Percentiles rank a stretch among this genome's conserved stretches.
Conservation (phyloP, 2,113 vertebrate genomes). For the Phaetusa simplex region DNA sequence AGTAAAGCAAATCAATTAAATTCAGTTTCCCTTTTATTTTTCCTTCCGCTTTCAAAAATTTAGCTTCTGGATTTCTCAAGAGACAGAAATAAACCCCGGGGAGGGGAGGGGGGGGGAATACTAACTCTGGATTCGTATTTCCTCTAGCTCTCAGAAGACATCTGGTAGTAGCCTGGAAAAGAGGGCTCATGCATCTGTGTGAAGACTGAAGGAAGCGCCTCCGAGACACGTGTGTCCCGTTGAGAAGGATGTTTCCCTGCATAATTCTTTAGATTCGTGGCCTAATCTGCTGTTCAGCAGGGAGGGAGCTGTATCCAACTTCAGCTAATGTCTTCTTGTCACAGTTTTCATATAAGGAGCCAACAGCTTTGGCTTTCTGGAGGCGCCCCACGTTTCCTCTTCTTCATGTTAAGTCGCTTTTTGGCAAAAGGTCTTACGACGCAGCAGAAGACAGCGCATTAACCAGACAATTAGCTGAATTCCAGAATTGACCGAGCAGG, state of each 20-base stretch:
- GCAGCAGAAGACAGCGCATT: background rate
- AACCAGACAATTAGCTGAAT: constrained; percentile 20
- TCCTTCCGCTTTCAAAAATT: background rate
- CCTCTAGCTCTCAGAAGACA: background rate
- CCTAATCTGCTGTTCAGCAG: background rate
- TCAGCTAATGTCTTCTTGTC: constrained; percentile 1
- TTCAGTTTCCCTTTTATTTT: background rate
- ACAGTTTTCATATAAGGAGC: background rate
- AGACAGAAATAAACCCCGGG: background rate
- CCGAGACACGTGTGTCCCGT: background rate
- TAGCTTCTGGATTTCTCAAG: background rate
- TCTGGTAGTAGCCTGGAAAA: constrained; percentile 25
- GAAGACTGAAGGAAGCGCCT: background rate
- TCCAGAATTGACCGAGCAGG: background rate
- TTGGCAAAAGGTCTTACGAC: background rate
- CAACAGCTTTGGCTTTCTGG: constrained; percentile 30
- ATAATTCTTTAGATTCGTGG: background rate
- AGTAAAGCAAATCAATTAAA: background rate
- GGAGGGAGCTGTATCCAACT: constrained; percentile 12
- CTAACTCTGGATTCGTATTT: background rate
- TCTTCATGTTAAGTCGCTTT: constrained; percentile 7
- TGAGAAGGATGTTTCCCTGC: background rate
- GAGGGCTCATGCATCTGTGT: background rate
- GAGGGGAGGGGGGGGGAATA: too few relatives aligned
- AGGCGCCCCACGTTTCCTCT: background rate